Evolutionary conservation across 2,888 invertebrate species (phyloP).

Genomic region (Polia nebulosa): DNA sequence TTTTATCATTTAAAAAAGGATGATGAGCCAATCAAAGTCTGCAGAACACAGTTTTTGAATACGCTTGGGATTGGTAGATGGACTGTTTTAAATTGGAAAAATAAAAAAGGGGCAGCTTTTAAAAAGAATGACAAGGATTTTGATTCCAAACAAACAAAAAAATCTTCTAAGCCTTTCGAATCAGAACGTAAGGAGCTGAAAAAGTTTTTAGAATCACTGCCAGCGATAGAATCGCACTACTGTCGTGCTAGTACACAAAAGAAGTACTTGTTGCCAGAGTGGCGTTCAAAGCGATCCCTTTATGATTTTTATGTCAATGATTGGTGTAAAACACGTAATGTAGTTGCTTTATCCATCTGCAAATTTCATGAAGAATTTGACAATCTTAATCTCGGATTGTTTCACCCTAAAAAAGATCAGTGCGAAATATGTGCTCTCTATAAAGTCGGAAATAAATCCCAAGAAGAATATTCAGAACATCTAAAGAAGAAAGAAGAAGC

Average conservation of each 20-base stretch:
- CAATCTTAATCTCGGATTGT: constrained; percentile 14
- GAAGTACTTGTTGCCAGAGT: constrained; percentile 1
- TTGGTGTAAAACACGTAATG: constrained; percentile 33
- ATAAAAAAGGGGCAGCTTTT: constrained; percentile 27
- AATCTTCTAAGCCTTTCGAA: neutral
- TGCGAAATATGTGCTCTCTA: constrained; percentile 22
- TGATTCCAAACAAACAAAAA: neutral
- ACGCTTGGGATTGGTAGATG: constrained; percentile 46
- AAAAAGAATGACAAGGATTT: constrained; percentile 15
- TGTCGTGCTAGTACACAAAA: constrained; percentile 28
- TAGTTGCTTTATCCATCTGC: constrained; percentile 16
- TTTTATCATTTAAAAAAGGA: constrained; percentile 41
- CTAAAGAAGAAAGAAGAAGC: constrained; percentile 19
- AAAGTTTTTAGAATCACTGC: constrained; percentile 33
- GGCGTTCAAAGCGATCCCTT: constrained; percentile 1
- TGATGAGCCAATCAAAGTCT: constrained; percentile 38
- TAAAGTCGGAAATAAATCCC: constrained; percentile 7
- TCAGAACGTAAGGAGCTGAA: neutral
- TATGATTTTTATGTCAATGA: constrained; percentile 30
- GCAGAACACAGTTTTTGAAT: constrained; percentile 43
- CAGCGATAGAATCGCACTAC: constrained; percentile 34
- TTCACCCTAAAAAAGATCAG: constrained; percentile 15
- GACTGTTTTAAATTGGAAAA: constrained; percentile 47
- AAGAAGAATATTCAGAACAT: constrained; percentile 21
- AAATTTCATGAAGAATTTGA: constrained; percentile 8